Base-by-base conservation (phyloP, 2,113 vertebrate species). In the Bettongia penicillata region DNA sequence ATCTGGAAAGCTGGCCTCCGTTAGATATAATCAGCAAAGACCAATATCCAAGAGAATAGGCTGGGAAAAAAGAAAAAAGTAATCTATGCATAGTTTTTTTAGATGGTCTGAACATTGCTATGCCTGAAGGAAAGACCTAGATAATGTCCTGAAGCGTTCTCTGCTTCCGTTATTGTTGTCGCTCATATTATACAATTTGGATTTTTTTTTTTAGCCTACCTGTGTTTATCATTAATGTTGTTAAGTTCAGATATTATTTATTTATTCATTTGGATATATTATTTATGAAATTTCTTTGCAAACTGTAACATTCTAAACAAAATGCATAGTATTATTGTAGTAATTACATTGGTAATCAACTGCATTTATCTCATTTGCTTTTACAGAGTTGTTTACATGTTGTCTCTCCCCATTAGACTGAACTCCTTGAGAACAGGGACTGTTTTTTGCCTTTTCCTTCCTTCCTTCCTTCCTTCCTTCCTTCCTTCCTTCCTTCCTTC, bases 151-250 rank as follows among this genome's bases (percentile, higher is more conserved):
- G 22, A 3, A 31, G 10, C 91, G 31, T 53, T 28, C 55, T 84
- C 43, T 51, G 51, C 12, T 22, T 92, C 90, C 48, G 25, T 91
- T 77, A 24, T 57, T 92, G n/a, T 57, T 25, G 47, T 91, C 53
- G 90, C 23, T 26, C 28, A 22, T 12, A 43, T 61, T 53, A 91
- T 22, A 16, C 19, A 84, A 43, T 84, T 22, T 0, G 22, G 3
- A 1, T 49, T 37, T n/a, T 23, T n/a, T 90, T 51, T 4, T 49
- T 68, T 90, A 4, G 49, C 52, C 53, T 50, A 47, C 89, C 94
- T 95, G 51, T 16, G 89, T 96, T 91, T 91, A 92, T 14, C 28
- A 91, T 95, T 95, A 91, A 37, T 53, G 37, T 90, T 31, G 23
- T 37, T 68, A 68, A 68, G 31, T 68, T n/a, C 31, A 37, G 31